Percentiles rank a stretch among this genome's conserved stretches.
phyloP scores from a whole-genome alignment of 2,113 vertebrate species.

The Leptocoma aspasia region DNA sequence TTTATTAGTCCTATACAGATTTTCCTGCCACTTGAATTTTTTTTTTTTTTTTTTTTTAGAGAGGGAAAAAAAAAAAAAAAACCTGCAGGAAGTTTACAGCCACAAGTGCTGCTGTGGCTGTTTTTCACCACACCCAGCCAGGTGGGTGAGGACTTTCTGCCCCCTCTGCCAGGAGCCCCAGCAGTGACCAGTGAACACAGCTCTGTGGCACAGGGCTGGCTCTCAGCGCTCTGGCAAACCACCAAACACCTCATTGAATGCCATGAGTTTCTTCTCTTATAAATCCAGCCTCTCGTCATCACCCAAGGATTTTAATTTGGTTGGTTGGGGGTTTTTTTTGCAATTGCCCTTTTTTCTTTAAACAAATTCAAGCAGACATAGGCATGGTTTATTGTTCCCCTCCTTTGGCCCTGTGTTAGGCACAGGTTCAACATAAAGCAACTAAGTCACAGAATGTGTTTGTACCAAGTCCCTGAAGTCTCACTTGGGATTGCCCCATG shows the following conservation, averaged over 20 bases:
- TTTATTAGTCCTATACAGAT: background rate
- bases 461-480: background rate
- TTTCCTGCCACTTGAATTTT: background rate
- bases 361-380: background rate
- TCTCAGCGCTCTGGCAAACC: background rate
- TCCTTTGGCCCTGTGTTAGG: background rate
- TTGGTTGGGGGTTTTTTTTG: background rate
- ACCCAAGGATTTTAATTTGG: background rate
- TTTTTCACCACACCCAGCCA: background rate
- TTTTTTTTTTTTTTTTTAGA: background rate
- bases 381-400: accelerated
- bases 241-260: background rate
- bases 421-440: background rate
- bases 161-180: background rate
- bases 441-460: background rate
- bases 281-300: background rate
- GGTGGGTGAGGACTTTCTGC: background rate
- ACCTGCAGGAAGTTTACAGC: background rate
- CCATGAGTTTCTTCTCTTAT: background rate
- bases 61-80: background rate
- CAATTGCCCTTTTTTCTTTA: background rate
- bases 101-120: background rate
- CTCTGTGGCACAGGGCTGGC: background rate
- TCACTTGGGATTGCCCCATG: background rate
- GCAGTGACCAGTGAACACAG: accelerated